Evolutionary conservation across 2,797 vertebrate genomes (phyloP), one percentile per base, ranked within the genome.

Genomic region (Tolypeutes matacus): DNA sequence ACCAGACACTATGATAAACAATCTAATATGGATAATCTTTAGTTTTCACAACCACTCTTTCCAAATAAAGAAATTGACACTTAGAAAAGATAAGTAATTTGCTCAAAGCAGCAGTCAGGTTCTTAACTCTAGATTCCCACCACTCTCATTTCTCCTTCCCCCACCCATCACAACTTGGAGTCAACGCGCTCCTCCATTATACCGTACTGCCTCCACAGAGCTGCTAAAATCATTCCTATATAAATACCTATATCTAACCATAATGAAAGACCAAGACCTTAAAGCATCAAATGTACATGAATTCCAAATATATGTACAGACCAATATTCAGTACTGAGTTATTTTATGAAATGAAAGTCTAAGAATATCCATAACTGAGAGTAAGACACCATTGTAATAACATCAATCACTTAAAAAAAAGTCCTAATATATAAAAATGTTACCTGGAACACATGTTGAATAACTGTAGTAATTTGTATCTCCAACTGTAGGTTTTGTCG

Each of bases 401-500:
- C 64, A 88, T 11, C 6, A n/a, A 34, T 29, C 36, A 75, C 80
- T 39, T 9, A 6, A 9, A 12, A 76, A 89, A 77, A 27, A 10
- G 77, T 95, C 36, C 58, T 80, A 69, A 69, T 77, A 69, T 76
- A 86, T 56, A 42, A 14, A 72, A 70, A 77, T 56, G 1, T 98
- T 98, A 98, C 98, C 98, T 99, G 98, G 60, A 98, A 97, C 14
- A 98, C 75, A 17, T 98, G 96, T 82, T 98, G 98, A 97, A 98
- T 67, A 85, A 98, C 0, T 58, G 96, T 84, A 73, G 92, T 97
- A 0, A 78, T 25, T 0, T 96, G 5, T 93, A 77, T 98, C 31
- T 98, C 98, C 62, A 3, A 27, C 96, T 97, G 36, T 12, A 98
- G 87, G 0, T 42, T 87, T 18, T 21, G 0, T 51, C 3, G 9